Base-by-base conservation (phyloP, 2,113 vertebrate genomes). In the Oryzias javanicus region DNA sequence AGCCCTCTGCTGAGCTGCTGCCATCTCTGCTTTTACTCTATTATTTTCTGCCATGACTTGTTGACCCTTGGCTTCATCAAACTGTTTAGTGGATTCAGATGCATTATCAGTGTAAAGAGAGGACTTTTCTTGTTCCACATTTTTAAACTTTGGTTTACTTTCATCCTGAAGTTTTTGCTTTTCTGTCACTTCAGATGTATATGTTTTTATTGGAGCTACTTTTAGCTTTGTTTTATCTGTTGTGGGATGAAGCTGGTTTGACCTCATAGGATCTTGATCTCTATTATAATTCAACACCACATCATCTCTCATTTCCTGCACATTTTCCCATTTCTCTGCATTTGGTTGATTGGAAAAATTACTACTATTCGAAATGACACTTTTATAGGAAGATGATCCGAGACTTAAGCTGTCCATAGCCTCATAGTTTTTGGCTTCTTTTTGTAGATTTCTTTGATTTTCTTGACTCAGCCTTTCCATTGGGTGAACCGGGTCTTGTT, bases 401-500 rank as follows among this genome's bases (percentile, higher is more conserved):
- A 17, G 16, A 35, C 24, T 18, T 18, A 60, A 63, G 53, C 40
- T 67, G 41, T 82, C 53, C 16, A 5, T 19, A 1, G 54, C 14
- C 14, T 72, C 64, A 44, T 4, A 20, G 8, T 66, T 78, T 18
- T 69, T 42, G 14, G 14, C 4, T 54, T 78, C 67, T 60, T 49
- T 53, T 48, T 50, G 55, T 54, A 56, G 24, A 67, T 4, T 44
- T 55, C 42, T 73, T 16, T 46, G 48, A 55, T 64, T 70, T 72
- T 79, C 55, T 42, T 25, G 29, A 59, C 49, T 74, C 74, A 42
- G 76, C 42, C 40, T 78, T 62, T 86, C 82, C 27, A 77, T 81
- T 46, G 79, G 64, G 27, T 78, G 35, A 52, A 60, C 63, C 56
- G 67, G 80, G 42, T 88, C 86, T 73, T 77, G 81, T 68, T 78